phyloP scores from a whole-genome alignment of 2,888 invertebrate species.

The Suillia variegata region DNA sequence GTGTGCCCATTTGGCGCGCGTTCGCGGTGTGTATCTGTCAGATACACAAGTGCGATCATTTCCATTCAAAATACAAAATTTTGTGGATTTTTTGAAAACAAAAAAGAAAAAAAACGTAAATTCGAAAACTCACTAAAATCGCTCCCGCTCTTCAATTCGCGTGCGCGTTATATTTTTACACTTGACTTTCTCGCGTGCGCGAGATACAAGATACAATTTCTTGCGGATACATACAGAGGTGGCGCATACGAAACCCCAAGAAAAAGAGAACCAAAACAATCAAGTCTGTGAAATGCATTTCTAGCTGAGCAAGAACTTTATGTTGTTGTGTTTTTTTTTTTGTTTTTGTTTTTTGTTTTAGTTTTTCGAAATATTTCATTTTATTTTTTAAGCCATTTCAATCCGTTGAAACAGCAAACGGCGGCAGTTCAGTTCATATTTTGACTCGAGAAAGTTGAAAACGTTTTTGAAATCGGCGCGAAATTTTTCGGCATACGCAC shows the following conservation, averaged over 20 bases:
- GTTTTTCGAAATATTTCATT: slow-evolving; percentile 12
- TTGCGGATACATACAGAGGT: no score
- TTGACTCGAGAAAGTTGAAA: slow-evolving; percentile 57
- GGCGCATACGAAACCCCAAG: background rate
- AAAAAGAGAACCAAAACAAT: background rate
- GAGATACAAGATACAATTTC: background rate
- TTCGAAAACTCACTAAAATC: background rate
- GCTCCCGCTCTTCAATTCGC: background rate
- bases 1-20: slow-evolving; percentile 1
- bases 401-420: slow-evolving; percentile 37
- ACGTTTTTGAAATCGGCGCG: no score
- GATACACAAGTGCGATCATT: slow-evolving; percentile 4
- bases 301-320: background rate
- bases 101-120: background rate
- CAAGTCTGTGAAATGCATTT: background rate
- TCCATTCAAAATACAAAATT: background rate
- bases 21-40: slow-evolving; percentile 1
- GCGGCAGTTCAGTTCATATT: slow-evolving; percentile 59
- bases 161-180: background rate
- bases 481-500: slow-evolving; percentile 28
- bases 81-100: background rate
- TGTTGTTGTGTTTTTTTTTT: background rate
- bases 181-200: slow-evolving; percentile 7
- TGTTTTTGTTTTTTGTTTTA: slow-evolving; percentile 5
- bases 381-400: slow-evolving; percentile 40